Evolutionary conservation across 2,888 invertebrate species (phyloP), one percentile per base, ranked within the genome.

Genomic region (Brassicogethes aeneus): DNA sequence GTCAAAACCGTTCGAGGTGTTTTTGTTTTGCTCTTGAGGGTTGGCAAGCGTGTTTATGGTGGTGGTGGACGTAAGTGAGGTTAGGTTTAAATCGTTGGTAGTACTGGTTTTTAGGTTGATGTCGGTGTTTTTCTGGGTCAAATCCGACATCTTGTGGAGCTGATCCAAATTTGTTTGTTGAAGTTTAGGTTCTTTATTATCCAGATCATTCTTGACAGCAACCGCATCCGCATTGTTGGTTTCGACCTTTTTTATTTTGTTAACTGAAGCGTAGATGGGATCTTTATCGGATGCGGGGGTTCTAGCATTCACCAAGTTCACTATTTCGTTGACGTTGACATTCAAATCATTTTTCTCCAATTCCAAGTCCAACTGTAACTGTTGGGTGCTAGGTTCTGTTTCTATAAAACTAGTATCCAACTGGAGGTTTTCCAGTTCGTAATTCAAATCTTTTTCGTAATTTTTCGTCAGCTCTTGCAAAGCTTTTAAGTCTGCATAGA

Each of bases 401-500:
- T 59, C 62, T 2, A 62, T 59, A 45, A 60, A 63, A 44, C 62
- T 62, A 3, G 59, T 59, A 12, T 65, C 63, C 30, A 64, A 39
- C 34, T 49, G 52, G 2, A 56, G 53, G 37, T 53, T 46, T 31
- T 61, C 58, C 15, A 53, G 31, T n/a, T 45, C 47, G 14, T 47
- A 53, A 30, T 54, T 57, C 13, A 61, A 45, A 41, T 62, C 59
- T 39, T 57, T 56, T 40, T 61, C 60, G 37, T 56, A 60, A 16
- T 51, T 57, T 48, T 59, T 60, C 2, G 60, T 56, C 37, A 65
- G 39, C 36, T 60, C 63, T 43, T 62, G 64, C 30, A 64, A 41
- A 2, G 64, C 64, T 46, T 65, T 67, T 40, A 67, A 47, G 42
- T 67, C 67, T 14, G 64, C 60, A 41, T 66, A 66, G 38, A 65